phyloP scores from a whole-genome alignment of 2,888 invertebrate genomes.

The Tenthredo mesomela region DNA sequence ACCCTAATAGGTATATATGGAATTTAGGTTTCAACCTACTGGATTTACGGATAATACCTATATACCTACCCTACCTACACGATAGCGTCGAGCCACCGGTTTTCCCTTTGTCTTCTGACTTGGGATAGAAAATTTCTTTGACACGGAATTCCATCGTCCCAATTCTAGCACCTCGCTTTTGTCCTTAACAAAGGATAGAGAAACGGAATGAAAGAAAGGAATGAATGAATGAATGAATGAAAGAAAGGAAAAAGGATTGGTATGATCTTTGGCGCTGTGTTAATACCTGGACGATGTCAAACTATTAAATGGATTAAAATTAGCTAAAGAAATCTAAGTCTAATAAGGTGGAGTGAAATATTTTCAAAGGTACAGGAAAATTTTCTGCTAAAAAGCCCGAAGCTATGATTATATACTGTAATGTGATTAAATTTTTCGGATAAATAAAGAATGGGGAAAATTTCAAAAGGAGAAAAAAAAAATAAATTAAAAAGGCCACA shows the following conservation, averaged over 20 bases:
- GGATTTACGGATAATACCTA: neutral
- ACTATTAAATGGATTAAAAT: neutral
- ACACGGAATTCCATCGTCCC: neutral
- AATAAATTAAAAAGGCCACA: neutral
- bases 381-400: no score
- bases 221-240: neutral
- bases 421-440: no score
- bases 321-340: neutral
- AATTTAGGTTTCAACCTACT: neutral
- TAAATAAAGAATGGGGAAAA: neutral
- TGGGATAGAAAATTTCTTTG: slow-evolving; percentile 3
- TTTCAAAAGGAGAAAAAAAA: neutral
- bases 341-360: no score
- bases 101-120: neutral
- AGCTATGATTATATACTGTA: no score
- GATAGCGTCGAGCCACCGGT: no score
- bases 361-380: no score
- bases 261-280: neutral
- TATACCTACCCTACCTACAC: no score
- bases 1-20: no score
- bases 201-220: neutral
- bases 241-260: neutral
- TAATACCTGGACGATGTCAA: neutral
- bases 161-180: neutral
- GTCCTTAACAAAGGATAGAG: neutral